Evolutionary conservation across 1,140 invertebrate genomes (phyloP).

Genomic region (Sitobion miscanthi): DNA sequence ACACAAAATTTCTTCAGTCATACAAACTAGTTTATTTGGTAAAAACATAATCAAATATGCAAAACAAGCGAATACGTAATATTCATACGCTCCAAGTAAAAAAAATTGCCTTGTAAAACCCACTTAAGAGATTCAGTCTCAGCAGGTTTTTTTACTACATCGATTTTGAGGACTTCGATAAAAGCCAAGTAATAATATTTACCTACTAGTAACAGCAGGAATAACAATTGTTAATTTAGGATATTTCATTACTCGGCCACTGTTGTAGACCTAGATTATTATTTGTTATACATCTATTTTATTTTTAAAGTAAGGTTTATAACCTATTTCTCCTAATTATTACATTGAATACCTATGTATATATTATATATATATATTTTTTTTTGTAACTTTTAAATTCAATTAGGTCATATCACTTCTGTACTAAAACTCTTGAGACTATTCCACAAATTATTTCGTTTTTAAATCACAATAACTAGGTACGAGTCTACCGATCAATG

Average conservation of each 20-base stretch:
- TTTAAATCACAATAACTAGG: background rate
- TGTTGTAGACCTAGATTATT: background rate
- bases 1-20: background rate
- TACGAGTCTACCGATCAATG: too few relatives aligned
- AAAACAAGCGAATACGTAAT: background rate
- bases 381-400: slow-evolving; percentile 16
- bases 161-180: background rate
- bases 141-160: background rate
- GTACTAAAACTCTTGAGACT: slow-evolving; percentile 10
- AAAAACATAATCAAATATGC: background rate
- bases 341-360: background rate
- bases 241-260: background rate
- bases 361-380: background rate
- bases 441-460: slow-evolving; percentile 33
- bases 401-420: slow-evolving; percentile 41
- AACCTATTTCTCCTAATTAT: background rate
- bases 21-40: background rate
- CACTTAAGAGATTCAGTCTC: background rate
- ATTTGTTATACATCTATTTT: background rate
- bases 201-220: background rate
- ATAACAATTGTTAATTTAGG: background rate
- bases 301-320: background rate
- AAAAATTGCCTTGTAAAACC: background rate
- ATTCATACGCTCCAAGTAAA: background rate
- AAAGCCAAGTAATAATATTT: background rate